phyloP scores from a whole-genome alignment of 2,888 invertebrate species.

The Onthophagus sagittarius region DNA sequence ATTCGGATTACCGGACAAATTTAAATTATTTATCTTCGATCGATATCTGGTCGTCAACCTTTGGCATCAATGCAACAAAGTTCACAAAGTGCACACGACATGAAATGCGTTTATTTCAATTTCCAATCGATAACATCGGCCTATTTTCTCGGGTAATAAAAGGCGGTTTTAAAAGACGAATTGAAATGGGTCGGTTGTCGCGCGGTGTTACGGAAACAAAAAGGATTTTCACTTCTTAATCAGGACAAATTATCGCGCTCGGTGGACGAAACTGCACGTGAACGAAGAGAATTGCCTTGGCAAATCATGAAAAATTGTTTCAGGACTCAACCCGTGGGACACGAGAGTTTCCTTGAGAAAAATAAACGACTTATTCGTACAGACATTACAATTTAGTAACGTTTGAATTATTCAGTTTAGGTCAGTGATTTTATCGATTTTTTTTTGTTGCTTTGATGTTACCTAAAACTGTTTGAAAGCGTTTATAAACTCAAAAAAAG shows the following conservation, averaged over 20 bases:
- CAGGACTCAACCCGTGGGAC: neutral
- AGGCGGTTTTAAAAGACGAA: neutral
- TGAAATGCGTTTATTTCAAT: too few relatives aligned
- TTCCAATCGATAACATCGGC: too few relatives aligned
- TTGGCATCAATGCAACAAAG: neutral
- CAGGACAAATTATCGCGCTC: neutral
- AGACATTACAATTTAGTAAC: neutral
- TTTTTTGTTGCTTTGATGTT: neutral
- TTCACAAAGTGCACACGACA: too few relatives aligned
- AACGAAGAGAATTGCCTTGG: neutral
- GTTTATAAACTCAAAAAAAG: neutral
- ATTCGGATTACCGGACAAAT: neutral
- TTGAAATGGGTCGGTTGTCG: neutral
- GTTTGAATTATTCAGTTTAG: neutral
- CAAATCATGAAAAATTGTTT: neutral
- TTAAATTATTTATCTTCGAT: neutral
- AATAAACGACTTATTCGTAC: neutral
- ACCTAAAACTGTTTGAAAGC: neutral
- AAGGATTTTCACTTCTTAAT: neutral
- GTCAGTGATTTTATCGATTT: neutral
- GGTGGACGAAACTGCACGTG: neutral
- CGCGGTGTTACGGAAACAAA: neutral
- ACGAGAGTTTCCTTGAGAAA: neutral
- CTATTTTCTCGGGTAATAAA: too few relatives aligned
- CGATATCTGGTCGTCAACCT: neutral